A percentile compares a stretch with the other conserved stretches of the same genome.
phyloP scores from a whole-genome alignment of 2,113 vertebrate species.

The Xiphias gladius region DNA sequence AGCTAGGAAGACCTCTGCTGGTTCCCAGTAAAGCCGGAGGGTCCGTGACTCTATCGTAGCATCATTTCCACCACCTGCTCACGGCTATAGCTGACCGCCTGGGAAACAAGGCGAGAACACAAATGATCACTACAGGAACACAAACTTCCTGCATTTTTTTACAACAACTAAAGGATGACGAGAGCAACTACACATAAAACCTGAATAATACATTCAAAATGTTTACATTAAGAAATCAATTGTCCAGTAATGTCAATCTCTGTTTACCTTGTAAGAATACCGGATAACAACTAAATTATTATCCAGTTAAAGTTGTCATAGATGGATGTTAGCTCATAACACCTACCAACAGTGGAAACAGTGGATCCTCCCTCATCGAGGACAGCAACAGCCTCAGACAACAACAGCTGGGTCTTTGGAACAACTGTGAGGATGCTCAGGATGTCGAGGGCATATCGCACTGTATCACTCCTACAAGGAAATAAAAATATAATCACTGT shows the following conservation, averaged over 20 bases:
- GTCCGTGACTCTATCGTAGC: conserved; percentile 96
- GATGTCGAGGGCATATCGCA: conserved; percentile 97
- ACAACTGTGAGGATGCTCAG: conserved; percentile 97
- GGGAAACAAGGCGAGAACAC: conserved; percentile 1
- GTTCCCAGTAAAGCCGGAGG: conserved; percentile 97
- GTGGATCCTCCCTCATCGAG: conserved; percentile 94
- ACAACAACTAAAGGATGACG: not conserved
- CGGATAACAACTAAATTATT: too few species aligned
- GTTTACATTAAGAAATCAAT: not conserved
- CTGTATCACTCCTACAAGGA: conserved; percentile 93
- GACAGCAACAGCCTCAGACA: conserved; percentile 95
- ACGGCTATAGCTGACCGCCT: conserved; percentile 96
- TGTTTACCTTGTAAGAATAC: too few species aligned
- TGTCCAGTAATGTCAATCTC: not conserved
- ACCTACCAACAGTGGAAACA: conserved; percentile 95
- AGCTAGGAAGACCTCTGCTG: conserved; percentile 97
- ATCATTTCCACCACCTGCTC: conserved; percentile 99
- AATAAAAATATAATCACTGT: conserved; percentile 10
- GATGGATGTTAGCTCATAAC: not conserved
- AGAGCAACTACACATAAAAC: not conserved
- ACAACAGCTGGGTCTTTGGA: conserved; percentile 95
- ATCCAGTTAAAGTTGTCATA: too few species aligned
- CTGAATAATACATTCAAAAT: not conserved
- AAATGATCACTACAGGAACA: not conserved
- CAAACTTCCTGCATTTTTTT: not conserved